Percentiles rank a stretch among this genome's conserved stretches.
Conservation (phyloP, 2,888 invertebrate genomes). For the Neelides folsomi region DNA sequence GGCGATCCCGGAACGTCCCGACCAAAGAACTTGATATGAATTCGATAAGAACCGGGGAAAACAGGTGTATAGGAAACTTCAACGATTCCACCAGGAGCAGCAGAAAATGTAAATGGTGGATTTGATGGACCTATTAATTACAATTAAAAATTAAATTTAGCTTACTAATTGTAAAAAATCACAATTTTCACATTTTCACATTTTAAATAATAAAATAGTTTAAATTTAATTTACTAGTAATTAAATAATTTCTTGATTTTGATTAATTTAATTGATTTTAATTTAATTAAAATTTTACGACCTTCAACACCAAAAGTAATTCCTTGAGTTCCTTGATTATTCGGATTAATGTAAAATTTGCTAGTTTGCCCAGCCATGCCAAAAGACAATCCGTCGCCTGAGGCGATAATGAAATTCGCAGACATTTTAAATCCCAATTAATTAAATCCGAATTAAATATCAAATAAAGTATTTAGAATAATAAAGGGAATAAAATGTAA, state of each 20-base stretch:
- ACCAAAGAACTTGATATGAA: constrained; percentile 29
- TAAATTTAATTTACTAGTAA: no score
- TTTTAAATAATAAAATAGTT: no score
- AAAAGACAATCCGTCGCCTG: constrained; percentile 25
- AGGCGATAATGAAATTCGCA: constrained; percentile 27
- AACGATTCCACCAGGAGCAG: constrained; percentile 24
- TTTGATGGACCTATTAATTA: constrained; percentile 26
- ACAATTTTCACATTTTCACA: background rate
- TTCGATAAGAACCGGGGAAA: constrained; percentile 27
- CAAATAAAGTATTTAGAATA: no score
- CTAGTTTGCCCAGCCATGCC: constrained; percentile 20
- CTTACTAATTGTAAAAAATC: background rate
- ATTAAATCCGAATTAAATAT: no score
- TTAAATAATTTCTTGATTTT: no score
- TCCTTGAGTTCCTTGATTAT: constrained; percentile 26
- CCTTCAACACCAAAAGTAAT: constrained; percentile 32
- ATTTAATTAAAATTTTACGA: constrained; percentile 1
- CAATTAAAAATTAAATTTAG: no score
- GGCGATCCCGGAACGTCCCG: constrained; percentile 29
- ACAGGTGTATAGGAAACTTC: constrained; percentile 26
- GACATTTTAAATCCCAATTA: constrained; percentile 12
- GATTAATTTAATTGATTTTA: background rate
- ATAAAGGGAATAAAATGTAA: no score
- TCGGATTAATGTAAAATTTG: constrained; percentile 25
- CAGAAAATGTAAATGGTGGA: constrained; percentile 25